Evolutionary conservation across 1,140 invertebrate genomes (phyloP).

Genomic region (Drosophila asahinai): DNA sequence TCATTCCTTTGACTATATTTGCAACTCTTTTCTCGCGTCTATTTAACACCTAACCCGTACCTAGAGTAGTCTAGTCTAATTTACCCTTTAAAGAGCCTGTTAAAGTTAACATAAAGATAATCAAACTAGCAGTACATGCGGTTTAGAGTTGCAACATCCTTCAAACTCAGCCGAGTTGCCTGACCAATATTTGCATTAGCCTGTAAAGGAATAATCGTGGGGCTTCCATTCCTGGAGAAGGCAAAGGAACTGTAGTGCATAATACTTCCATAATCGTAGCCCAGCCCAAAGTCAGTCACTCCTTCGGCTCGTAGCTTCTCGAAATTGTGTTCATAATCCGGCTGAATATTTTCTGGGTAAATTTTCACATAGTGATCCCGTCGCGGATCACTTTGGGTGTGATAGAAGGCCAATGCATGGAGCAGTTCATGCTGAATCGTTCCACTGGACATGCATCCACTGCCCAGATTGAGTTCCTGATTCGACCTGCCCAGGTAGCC

Average conservation of each 20-base stretch:
- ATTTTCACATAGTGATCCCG: constrained; percentile 89
- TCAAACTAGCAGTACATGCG: constrained; percentile 84
- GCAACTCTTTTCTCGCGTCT: no score
- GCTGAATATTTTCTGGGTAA: constrained; percentile 88
- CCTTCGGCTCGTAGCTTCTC: constrained; percentile 83
- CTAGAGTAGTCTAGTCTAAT: no score
- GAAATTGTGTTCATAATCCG: constrained; percentile 86
- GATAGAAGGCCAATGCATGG: constrained; percentile 88
- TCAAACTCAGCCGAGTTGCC: constrained; percentile 85
- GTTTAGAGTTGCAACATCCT: constrained; percentile 86
- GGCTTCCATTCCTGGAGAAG: constrained; percentile 89
- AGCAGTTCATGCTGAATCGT: constrained; percentile 89
- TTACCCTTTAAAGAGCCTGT: fast-evolving
- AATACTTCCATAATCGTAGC: constrained; percentile 88
- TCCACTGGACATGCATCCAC: constrained; percentile 65
- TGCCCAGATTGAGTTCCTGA: constrained; percentile 51
- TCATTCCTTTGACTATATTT: no score
- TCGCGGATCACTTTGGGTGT: constrained; percentile 90
- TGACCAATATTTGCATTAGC: constrained; percentile 85
- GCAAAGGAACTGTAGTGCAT: constrained; percentile 90
- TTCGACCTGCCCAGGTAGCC: constrained; percentile 85
- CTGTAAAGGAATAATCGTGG: constrained; percentile 87
- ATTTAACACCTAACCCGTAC: no score
- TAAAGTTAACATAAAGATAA: not conserved
- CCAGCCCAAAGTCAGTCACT: constrained; percentile 81